These are phyloP conservation scores for Astropecten irregularis DNA, from an alignment of 53 echinoderm and acorn worm genomes.

Conservation along the genomic window DNA sequence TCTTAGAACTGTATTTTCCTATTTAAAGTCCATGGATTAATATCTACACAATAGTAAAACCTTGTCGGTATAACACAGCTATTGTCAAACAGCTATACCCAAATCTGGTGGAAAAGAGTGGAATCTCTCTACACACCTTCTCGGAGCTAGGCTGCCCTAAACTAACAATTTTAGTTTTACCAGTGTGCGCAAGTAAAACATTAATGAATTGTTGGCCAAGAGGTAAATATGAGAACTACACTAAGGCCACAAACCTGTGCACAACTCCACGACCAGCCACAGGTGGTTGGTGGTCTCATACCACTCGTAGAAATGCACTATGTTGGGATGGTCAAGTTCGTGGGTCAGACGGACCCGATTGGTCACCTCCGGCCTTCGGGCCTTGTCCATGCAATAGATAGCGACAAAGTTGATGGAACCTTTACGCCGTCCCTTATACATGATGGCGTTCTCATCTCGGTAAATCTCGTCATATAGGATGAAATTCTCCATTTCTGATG, in stretches of 20 bases:
- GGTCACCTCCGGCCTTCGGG: slow-evolving; percentile 78
- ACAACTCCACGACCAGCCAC: slow-evolving; percentile 97
- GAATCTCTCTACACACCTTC: no score
- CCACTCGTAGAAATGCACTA: slow-evolving; percentile 95
- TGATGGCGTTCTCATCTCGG: slow-evolving; percentile 68
- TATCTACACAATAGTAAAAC: no score
- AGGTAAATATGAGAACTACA: no score
- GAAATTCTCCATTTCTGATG: slow-evolving; percentile 91
- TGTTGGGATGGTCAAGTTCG: slow-evolving; percentile 80
- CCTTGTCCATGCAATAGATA: slow-evolving; percentile 93
- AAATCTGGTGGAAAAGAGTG: no score
- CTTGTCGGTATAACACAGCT: no score
- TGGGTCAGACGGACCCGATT: slow-evolving; percentile 92
- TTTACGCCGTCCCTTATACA: slow-evolving; percentile 95
- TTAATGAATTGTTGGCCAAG: no score
- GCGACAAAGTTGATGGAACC: slow-evolving; percentile 96
- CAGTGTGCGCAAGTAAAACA: no score
- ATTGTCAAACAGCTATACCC: no score
- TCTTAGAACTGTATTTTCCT: no score
- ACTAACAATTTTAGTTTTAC: no score
- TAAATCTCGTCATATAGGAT: slow-evolving; percentile 94
- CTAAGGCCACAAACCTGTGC: slow-evolving; percentile 95
- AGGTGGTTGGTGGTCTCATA: slow-evolving; percentile 98
- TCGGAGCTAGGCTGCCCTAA: no score
- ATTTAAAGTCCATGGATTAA: no score